These are phyloP conservation scores for Tetranychus truncatus DNA, from an alignment of 2,888 invertebrate genomes.

Conservation along the genomic window DNA sequence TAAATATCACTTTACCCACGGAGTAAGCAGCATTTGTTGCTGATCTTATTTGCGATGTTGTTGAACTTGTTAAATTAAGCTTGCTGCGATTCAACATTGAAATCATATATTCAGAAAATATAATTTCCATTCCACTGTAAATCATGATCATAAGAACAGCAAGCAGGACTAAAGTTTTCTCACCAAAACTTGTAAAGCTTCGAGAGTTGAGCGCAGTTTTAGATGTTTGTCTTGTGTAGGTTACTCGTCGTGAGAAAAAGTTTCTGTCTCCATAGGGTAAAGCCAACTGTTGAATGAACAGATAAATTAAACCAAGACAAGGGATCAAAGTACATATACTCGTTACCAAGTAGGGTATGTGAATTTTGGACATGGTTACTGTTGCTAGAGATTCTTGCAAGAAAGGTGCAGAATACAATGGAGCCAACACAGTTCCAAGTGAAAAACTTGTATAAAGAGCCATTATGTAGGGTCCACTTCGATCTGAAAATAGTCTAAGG, in stretches of 20 bases:
- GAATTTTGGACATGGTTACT: neutral
- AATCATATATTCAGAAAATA: constrained; percentile 5
- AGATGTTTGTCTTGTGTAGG: too few species aligned
- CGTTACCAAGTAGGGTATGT: neutral
- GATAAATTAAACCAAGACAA: neutral
- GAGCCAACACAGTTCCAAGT: constrained; percentile 19
- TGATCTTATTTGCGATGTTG: neutral
- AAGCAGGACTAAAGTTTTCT: neutral
- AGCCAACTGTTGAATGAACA: neutral
- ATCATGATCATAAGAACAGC: constrained; percentile 4
- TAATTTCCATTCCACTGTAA: neutral
- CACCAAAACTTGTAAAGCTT: neutral
- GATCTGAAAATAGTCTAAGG: constrained; percentile 4
- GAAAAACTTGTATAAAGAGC: constrained; percentile 19
- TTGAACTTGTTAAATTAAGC: neutral
- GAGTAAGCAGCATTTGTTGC: neutral
- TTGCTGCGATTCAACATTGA: neutral
- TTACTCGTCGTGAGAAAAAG: neutral
- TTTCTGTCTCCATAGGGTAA: neutral
- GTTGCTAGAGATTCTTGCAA: neutral
- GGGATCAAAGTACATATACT: neutral
- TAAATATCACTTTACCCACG: neutral
- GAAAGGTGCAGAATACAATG: constrained; percentile 11
- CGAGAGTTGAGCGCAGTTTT: neutral
- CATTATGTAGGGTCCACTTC: constrained; percentile 19